A percentile compares a stretch with the other conserved stretches of the same genome.
Evolutionary conservation across 2,888 invertebrate genomes (phyloP).

Genomic region (Dendrolimus pini): DNA sequence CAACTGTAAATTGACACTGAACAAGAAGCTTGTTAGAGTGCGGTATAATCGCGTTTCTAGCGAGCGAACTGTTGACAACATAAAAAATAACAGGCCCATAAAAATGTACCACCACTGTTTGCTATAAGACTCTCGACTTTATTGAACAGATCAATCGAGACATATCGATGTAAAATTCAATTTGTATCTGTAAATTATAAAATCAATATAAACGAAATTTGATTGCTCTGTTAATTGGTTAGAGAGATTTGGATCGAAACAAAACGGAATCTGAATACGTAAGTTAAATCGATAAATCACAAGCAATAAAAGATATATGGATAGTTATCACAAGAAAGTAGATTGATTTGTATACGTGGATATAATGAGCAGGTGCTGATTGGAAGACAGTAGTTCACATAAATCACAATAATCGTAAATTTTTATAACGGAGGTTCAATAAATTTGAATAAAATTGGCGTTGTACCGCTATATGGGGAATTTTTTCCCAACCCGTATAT

Average conservation of each 20-base stretch:
- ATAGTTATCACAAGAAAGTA: neutral
- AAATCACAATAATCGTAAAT: neutral
- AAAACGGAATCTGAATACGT: too few species aligned
- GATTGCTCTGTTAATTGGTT: too few species aligned
- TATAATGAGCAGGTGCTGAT: neutral
- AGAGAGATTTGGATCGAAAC: too few species aligned
- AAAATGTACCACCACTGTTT: conserved; percentile 23
- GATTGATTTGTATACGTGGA: neutral
- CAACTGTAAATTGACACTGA: conserved; percentile 22
- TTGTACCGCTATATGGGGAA: neutral
- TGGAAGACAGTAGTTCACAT: neutral
- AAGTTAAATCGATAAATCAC: neutral
- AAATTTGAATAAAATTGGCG: neutral
- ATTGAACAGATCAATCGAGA: conserved; percentile 26
- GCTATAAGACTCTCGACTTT: conserved; percentile 18
- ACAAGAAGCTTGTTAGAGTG: conserved; percentile 35
- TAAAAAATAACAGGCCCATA: conserved; percentile 61
- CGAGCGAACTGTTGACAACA: conserved; percentile 44
- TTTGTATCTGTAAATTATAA: too few species aligned
- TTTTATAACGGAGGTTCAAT: neutral
- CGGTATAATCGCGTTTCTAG: conserved; percentile 32
- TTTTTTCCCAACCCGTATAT: too few species aligned
- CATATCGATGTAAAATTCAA: too few species aligned
- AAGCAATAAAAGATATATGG: neutral
- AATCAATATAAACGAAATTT: too few species aligned